Percentiles rank a stretch among this genome's conserved stretches.
These are phyloP conservation scores for Torymus tubicola DNA, from an alignment of 2,888 invertebrate species.

Conservation along the genomic window DNA sequence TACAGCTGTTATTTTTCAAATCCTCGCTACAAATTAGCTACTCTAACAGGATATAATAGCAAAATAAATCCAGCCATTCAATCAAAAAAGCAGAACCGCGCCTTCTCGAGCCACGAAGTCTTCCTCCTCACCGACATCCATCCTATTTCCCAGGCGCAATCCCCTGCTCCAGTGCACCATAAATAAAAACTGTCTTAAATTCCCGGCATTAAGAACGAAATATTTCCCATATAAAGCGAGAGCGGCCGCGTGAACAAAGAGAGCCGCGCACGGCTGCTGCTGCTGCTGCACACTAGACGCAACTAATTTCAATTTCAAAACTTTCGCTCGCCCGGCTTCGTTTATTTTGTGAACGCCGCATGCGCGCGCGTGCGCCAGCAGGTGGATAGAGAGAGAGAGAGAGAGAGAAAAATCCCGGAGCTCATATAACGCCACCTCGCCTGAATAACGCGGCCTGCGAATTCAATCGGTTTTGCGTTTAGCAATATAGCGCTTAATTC, in stretches of 20 bases:
- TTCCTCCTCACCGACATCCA: constrained; percentile 19
- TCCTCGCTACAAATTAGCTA: no score
- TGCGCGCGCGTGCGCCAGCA: neutral
- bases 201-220: constrained; percentile 7
- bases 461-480: no score
- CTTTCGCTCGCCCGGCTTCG: neutral
- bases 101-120: neutral
- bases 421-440: neutral
- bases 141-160: neutral
- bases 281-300: neutral
- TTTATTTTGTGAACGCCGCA: neutral
- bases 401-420: neutral
- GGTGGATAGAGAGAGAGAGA: neutral
- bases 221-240: constrained; percentile 6
- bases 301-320: constrained; percentile 41
- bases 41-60: no score
- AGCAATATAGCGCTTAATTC: no score
- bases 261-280: no score
- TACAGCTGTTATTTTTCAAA: no score
- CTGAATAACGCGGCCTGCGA: neutral
- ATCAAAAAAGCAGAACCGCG: no score
- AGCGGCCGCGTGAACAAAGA: neutral
- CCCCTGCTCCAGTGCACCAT: neutral
- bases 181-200: constrained; percentile 32
- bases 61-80: no score